These are phyloP conservation scores for Onychostoma macrolepis DNA, from an alignment of 2,113 vertebrate genomes.

Conservation along the genomic window DNA sequence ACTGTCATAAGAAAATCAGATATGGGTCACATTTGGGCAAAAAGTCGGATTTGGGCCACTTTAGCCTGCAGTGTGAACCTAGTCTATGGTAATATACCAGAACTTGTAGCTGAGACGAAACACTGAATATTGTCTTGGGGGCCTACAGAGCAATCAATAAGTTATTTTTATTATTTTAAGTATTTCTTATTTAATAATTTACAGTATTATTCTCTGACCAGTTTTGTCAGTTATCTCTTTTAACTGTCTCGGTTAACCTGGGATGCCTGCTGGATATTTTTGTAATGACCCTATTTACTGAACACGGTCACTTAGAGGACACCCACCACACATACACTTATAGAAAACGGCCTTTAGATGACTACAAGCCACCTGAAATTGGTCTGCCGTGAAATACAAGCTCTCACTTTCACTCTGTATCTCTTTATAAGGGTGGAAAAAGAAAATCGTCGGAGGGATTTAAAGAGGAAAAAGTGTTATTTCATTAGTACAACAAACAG, in stretches of 20 bases:
- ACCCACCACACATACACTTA: conserved; percentile 25
- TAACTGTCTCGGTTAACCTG: conserved; percentile 16
- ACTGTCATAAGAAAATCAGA: too few relatives aligned
- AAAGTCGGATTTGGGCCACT: too few relatives aligned
- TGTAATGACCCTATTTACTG: conserved; percentile 45
- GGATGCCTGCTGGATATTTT: conserved; percentile 41
- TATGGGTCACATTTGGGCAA: too few relatives aligned
- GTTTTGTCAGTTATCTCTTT: not conserved
- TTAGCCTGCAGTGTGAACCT: too few relatives aligned
- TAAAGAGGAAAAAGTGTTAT: conserved; percentile 32
- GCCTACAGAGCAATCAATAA: not conserved
- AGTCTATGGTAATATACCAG: not conserved
- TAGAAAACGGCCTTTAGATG: conserved; percentile 24
- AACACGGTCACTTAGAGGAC: conserved; percentile 35
- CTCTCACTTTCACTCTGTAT: conserved; percentile 28
- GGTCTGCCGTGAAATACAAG: conserved; percentile 42
- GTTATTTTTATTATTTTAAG: not conserved
- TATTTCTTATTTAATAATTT: not conserved
- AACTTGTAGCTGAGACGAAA: not conserved
- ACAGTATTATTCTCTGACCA: not conserved
- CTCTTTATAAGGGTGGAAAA: conserved; percentile 23
- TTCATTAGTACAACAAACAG: conserved; percentile 30
- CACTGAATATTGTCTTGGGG: not conserved
- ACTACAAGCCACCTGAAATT: conserved; percentile 53
- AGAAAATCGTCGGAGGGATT: conserved; percentile 2